A percentile compares a stretch with the other conserved stretches of the same genome.
These are phyloP conservation scores for Patella depressa DNA, from an alignment of 2,888 invertebrate genomes.

Conservation along the genomic window DNA sequence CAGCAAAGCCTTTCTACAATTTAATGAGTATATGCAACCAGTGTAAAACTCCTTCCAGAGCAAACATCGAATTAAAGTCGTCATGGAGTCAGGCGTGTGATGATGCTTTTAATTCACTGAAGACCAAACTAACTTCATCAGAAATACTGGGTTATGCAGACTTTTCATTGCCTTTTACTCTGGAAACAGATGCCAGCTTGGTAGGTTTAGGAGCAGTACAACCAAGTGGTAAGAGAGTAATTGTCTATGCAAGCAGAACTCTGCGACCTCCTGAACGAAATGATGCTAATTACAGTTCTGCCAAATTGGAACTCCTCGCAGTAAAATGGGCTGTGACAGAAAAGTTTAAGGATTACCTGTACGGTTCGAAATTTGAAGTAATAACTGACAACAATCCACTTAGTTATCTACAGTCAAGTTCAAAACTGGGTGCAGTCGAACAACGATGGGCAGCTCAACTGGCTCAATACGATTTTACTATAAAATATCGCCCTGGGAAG, in stretches of 20 bases:
- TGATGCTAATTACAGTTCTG: slow-evolving; percentile 31
- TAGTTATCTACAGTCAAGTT: slow-evolving; percentile 22
- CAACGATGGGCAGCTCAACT: slow-evolving; percentile 35
- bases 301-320: slow-evolving; percentile 36
- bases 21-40: slow-evolving; percentile 15
- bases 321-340: slow-evolving; percentile 39
- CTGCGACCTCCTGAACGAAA: slow-evolving; percentile 29
- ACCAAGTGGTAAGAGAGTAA: slow-evolving; percentile 25
- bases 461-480: slow-evolving; percentile 26
- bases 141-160: slow-evolving; percentile 30
- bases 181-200: slow-evolving; percentile 29
- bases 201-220: slow-evolving; percentile 28
- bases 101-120: slow-evolving; percentile 27
- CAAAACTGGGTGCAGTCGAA: slow-evolving; percentile 28
- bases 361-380: slow-evolving; percentile 26
- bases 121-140: slow-evolving; percentile 23
- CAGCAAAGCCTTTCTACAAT: slow-evolving; percentile 1
- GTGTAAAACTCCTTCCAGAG: slow-evolving; percentile 11
- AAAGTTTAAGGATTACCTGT: slow-evolving; percentile 35
- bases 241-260: slow-evolving; percentile 35
- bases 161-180: slow-evolving; percentile 17
- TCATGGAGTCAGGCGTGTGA: slow-evolving; percentile 29
- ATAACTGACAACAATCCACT: slow-evolving; percentile 33
- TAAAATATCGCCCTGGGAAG: slow-evolving; percentile 26
- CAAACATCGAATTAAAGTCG: not conserved